Evolutionary conservation across 2,888 invertebrate genomes (phyloP), one percentile per base, ranked within the genome.

Genomic region (Napeogenes inachia): DNA sequence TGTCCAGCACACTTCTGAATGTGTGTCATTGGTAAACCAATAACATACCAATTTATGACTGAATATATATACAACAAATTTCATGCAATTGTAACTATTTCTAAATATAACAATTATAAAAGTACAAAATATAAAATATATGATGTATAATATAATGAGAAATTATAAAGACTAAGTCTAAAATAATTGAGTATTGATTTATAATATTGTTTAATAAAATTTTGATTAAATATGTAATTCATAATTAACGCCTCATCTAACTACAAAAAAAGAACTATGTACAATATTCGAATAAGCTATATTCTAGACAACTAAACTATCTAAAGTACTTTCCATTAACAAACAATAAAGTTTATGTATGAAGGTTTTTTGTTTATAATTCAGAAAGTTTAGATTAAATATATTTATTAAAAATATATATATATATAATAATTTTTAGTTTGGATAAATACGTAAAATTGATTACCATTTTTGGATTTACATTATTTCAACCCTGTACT

Each of bases 401-500:
- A n/a, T 47, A n/a, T n/a, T 2, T 4, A 6, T n/a, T 13, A 47
- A n/a, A 5, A 21, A 21, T 21, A 21, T 21, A 21, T 21, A 21
- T 21, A 21, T 21, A 21, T 21, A 21, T 21, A 21, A 21, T 47
- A 47, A 47, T 10, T 30, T 50, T 50, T 50, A 30, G 2, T 8
- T 30, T 50, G 30, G 10, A 33, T 53, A 60, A n/a, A 60, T 53
- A 42, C 8, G 33, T 53, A n/a, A 32, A 35, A 21, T 21, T 13
- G 35, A 38, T 38, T 30, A 54, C 21, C 21, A 10, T 50, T 50
- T 42, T 35, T 47, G 4, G 8, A 50, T 50, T 50, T 30, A 50
- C 50, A 50, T 13, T 35, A 57, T 79, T 84, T 81, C 88, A 89
- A 89, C 88, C 89, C 88, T 87, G 85, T 82, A 75, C 76, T 89